These are phyloP conservation scores for Zele albiditarsus DNA, from an alignment of 2,888 invertebrate species.

Conservation along the genomic window DNA sequence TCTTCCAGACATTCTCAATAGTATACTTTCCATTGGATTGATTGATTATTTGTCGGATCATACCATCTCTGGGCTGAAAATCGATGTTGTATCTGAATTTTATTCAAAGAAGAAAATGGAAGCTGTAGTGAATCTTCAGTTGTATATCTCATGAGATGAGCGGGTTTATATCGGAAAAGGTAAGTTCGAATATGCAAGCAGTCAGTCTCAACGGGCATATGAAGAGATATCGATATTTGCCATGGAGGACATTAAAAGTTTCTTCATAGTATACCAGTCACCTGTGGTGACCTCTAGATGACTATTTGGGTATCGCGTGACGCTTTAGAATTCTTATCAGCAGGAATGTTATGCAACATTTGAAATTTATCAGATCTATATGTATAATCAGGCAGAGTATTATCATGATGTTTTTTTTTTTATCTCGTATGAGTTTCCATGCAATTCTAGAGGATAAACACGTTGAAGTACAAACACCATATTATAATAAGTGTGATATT, in stretches of 20 bases:
- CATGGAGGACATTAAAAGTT: conserved; percentile 63
- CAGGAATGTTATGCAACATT: no score
- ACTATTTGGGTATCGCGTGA: background rate
- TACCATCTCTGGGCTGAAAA: background rate
- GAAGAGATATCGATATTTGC: conserved; percentile 54
- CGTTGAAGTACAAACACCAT: background rate
- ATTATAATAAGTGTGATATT: background rate
- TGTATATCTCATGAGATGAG: conserved; percentile 12
- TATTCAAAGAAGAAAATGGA: background rate
- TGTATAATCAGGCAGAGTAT: background rate
- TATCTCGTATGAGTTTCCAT: background rate
- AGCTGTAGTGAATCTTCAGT: background rate
- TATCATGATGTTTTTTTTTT: background rate
- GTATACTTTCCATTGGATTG: background rate
- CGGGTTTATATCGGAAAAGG: conserved; percentile 28
- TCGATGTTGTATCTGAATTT: background rate
- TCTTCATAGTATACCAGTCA: conserved; percentile 60
- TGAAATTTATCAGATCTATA: background rate
- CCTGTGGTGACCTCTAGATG: conserved; percentile 5
- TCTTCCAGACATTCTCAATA: background rate
- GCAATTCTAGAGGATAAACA: background rate
- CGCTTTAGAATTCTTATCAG: background rate
- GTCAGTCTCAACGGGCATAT: conserved; percentile 56
- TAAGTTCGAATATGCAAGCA: conserved; percentile 49
- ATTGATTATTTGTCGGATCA: background rate